Base-by-base conservation (phyloP, 2,113 vertebrate species). In the Paramormyrops kingsleyae region DNA sequence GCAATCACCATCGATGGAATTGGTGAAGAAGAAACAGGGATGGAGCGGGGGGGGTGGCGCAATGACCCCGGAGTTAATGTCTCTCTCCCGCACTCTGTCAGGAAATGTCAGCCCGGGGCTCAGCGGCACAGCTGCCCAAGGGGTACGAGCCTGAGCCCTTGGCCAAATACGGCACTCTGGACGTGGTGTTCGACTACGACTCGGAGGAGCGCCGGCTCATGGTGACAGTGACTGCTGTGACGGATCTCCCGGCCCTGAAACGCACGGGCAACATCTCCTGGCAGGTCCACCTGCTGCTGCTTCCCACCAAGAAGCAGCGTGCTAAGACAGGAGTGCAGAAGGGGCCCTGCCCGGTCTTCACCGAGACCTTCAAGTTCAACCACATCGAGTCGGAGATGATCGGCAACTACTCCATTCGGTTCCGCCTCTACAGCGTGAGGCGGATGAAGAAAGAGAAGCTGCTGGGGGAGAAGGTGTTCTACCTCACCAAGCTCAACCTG, bases 401-500 rank as follows among this genome's bases (percentile, higher is more conserved):
- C 93, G 96, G 97, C 91, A 99, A 99, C 92, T 99, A 99, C 0
- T 97, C 98, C n/a, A 94, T 99, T 90, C 96, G 98, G 9, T 99
- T 99, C 91, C 96, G 98, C 91, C 97, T 99, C 21, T 99, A 99
- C 91, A 98, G 97, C 10, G 94, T 99, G 90, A 96, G 97, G 39
- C 97, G 97, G 74, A 96, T 99, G 97, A 99, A 99, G 94, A 99
- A 98, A 87, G 99, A 99, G 95, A 98, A 97, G 95, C 95, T 97
- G 94, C 97, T 99, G 52, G 98, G 98, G 92, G 98, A 99, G 93
- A 99, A 99, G 96, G 95, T 99, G 91, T 99, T 99, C 96, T 98
- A 98, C 95, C 97, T 99, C 96, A 99, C 98, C 91, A 99, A 99
- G 95, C 95, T 99, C 94, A 98, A 99, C 95, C 97, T 99, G 94